Conservation (phyloP, 2,797 vertebrate genomes). For the Gymnothorax javanicus region DNA sequence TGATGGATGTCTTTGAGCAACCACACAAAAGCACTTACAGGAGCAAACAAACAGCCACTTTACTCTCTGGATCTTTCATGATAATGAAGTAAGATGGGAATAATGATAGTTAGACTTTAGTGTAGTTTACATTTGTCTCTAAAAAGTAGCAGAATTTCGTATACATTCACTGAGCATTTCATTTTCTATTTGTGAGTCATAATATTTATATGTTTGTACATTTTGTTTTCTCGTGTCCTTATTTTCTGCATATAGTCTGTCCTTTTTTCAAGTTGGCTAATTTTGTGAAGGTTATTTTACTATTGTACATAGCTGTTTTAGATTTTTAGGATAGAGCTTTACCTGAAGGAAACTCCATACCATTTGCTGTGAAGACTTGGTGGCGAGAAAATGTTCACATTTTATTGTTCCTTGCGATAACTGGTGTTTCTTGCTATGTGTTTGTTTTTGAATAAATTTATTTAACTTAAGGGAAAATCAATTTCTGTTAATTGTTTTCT, state of each 20-base stretch:
- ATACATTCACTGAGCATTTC: background rate
- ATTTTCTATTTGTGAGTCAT: background rate
- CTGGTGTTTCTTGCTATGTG: background rate
- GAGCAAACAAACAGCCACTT: slow-evolving; percentile 10
- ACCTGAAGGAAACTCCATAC: slow-evolving; percentile 13
- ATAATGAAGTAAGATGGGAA: slow-evolving; percentile 21
- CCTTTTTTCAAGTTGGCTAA: background rate
- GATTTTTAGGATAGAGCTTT: background rate
- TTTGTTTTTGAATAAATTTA: slow-evolving; percentile 24
- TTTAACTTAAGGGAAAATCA: slow-evolving; percentile 27
- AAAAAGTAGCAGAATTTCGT: background rate
- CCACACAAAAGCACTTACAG: slow-evolving; percentile 8
- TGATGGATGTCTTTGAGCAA: background rate
- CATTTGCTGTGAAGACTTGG: slow-evolving; percentile 28
- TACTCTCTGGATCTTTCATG: background rate
- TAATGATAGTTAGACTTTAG: background rate
- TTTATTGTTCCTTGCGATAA: slow-evolving; percentile 12
- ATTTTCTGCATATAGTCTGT: background rate
- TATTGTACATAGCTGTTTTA: slow-evolving; percentile 8
- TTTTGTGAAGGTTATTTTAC: background rate
- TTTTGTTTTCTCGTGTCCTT: slow-evolving; percentile 3
- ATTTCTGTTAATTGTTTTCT: background rate
- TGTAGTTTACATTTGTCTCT: background rate
- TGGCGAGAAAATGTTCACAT: slow-evolving; percentile 3
- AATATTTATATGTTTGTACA: slow-evolving; percentile 1